Percentiles rank a stretch among this genome's conserved stretches.
phyloP scores from a whole-genome alignment of 1,140 invertebrate genomes.

The Coptotermes formosanus region DNA sequence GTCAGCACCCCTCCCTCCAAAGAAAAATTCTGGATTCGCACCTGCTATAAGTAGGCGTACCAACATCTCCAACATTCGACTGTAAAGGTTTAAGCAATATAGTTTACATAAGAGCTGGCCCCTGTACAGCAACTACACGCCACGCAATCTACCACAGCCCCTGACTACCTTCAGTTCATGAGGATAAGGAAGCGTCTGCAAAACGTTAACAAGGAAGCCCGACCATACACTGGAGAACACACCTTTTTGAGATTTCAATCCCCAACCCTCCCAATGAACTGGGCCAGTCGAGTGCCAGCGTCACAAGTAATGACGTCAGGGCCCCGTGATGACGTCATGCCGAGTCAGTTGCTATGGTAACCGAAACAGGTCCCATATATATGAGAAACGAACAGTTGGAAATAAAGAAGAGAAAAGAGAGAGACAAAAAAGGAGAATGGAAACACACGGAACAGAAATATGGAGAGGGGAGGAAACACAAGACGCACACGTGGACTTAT shows the following conservation, averaged over 20 bases:
- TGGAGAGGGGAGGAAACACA: not conserved
- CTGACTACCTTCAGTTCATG: too few relatives aligned
- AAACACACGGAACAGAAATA: not conserved
- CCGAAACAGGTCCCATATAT: not conserved
- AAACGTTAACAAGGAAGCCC: too few relatives aligned
- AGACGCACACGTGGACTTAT: not conserved
- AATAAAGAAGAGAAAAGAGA: not conserved
- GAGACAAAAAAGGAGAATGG: not conserved
- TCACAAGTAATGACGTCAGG: not conserved
- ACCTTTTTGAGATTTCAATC: not conserved
- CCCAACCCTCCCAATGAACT: not conserved
- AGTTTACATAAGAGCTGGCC: too few relatives aligned
- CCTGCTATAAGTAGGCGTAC: too few relatives aligned
- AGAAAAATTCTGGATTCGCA: too few relatives aligned
- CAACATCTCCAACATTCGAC: too few relatives aligned
- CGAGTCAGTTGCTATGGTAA: not conserved
- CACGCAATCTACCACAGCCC: too few relatives aligned
- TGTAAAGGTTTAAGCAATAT: too few relatives aligned
- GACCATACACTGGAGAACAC: not conserved
- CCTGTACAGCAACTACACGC: too few relatives aligned
- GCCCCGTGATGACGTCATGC: not conserved
- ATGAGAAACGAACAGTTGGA: slow-evolving; percentile 11
- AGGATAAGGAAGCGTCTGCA: too few relatives aligned
- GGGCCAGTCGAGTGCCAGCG: not conserved
- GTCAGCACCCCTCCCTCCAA: too few relatives aligned